phyloP scores from a whole-genome alignment of 2,888 invertebrate species.

The Norana najaformis region DNA sequence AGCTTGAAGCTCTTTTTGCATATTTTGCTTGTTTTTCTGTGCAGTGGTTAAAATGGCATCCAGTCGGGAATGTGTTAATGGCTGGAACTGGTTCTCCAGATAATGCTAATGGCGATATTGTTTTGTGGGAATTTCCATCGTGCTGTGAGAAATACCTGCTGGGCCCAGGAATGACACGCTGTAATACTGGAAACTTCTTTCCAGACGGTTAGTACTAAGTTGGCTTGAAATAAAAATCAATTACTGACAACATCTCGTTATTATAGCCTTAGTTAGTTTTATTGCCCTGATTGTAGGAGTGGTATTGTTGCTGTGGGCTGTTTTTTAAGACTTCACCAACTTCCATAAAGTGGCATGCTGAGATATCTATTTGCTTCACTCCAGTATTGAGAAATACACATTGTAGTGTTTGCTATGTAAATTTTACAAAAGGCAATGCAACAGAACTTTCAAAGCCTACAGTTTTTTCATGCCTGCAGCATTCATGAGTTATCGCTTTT shows the following conservation, averaged over 20 bases:
- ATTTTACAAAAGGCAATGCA: no score
- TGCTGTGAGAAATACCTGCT: neutral
- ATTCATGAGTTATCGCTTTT: no score
- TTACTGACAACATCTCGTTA: neutral
- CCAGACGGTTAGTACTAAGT: neutral
- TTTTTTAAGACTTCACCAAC: neutral
- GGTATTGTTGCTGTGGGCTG: neutral
- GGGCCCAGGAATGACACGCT: neutral
- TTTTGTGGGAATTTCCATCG: conserved; percentile 17
- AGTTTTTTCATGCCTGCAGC: no score
- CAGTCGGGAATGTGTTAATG: neutral
- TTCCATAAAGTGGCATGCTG: neutral
- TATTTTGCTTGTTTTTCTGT: neutral
- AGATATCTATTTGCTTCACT: neutral
- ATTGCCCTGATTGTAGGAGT: neutral
- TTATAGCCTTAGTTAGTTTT: neutral
- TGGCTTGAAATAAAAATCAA: neutral
- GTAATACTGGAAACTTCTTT: conserved; percentile 21
- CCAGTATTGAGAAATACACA: no score
- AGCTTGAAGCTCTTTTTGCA: no score
- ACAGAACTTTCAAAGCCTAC: no score
- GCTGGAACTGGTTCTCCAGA: neutral
- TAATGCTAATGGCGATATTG: neutral
- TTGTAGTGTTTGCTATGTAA: no score
- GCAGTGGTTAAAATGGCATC: conserved; percentile 19